Evolutionary conservation across 64 coral and sea anemone genomes (phyloP).

Genomic region (Catalaphyllia jardinei): DNA sequence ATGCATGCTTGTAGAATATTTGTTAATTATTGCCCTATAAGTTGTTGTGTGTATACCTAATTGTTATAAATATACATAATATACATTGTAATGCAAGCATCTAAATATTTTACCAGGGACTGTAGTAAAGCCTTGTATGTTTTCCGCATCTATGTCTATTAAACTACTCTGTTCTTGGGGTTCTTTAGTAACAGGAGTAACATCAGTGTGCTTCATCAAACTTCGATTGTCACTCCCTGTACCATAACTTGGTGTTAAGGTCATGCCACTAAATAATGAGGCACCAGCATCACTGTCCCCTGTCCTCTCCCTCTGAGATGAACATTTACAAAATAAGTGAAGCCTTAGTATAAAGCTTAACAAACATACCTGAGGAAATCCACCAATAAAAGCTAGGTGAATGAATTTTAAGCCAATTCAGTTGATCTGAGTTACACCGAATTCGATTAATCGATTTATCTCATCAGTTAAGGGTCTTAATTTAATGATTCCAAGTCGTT

Average conservation of each 20-base stretch:
- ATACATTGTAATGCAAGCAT: neutral
- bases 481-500: no score
- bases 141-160: neutral
- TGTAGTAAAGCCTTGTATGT: neutral
- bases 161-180: neutral
- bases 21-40: neutral
- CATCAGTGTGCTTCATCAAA: neutral
- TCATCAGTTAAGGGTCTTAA: no score
- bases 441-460: no score
- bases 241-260: constrained; percentile 1
- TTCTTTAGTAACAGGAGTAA: neutral
- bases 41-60: no score
- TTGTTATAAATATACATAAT: neutral
- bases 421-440: no score
- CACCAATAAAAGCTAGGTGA: no score
- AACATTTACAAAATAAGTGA: neutral
- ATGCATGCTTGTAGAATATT: neutral
- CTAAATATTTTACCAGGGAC: neutral
- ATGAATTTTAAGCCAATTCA: no score
- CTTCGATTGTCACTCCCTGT: neutral
- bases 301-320: neutral
- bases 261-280: constrained; percentile 39
- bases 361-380: no score
- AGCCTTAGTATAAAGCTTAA: no score
- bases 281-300: neutral